These are phyloP conservation scores for Porites australiensis DNA, from an alignment of 64 coral and sea anemone species.

Conservation along the genomic window DNA sequence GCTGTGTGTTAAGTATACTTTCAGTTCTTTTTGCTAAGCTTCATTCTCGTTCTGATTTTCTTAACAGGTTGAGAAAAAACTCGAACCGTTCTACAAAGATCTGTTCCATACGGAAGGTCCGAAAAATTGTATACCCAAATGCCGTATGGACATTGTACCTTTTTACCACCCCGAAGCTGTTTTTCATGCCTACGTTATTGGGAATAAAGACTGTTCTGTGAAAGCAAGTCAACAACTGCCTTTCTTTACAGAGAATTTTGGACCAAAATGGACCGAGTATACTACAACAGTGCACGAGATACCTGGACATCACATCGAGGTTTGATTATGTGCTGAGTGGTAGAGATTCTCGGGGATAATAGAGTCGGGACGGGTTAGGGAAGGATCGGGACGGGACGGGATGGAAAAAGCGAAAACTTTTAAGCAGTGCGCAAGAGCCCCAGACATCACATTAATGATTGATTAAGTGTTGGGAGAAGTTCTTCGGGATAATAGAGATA, in stretches of 20 bases:
- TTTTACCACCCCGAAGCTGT: constrained; percentile 45
- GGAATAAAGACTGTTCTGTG: background rate
- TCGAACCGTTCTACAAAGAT: constrained; percentile 1
- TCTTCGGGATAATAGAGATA: too few relatives aligned
- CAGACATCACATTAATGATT: too few relatives aligned
- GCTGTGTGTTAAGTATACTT: background rate
- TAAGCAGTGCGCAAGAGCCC: too few relatives aligned
- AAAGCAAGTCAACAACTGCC: constrained; percentile 48
- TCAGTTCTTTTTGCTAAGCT: background rate
- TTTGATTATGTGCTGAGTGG: background rate
- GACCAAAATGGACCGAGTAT: constrained; percentile 74
- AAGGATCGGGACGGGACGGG: too few relatives aligned
- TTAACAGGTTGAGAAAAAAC: background rate
- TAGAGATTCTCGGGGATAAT: too few relatives aligned
- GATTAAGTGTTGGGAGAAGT: too few relatives aligned
- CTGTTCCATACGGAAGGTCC: constrained; percentile 50
- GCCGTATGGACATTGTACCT: constrained; percentile 22
- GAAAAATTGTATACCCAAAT: constrained; percentile 56
- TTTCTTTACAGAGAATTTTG: constrained; percentile 70
- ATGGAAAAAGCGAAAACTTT: too few relatives aligned
- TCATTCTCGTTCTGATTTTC: background rate
- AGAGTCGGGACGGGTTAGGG: too few relatives aligned
- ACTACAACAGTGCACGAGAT: constrained; percentile 68
- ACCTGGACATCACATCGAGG: constrained; percentile 79
- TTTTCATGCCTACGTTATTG: constrained; percentile 35